phyloP scores from a whole-genome alignment of 2,888 invertebrate genomes.

The Pharmacophagus antenor region DNA sequence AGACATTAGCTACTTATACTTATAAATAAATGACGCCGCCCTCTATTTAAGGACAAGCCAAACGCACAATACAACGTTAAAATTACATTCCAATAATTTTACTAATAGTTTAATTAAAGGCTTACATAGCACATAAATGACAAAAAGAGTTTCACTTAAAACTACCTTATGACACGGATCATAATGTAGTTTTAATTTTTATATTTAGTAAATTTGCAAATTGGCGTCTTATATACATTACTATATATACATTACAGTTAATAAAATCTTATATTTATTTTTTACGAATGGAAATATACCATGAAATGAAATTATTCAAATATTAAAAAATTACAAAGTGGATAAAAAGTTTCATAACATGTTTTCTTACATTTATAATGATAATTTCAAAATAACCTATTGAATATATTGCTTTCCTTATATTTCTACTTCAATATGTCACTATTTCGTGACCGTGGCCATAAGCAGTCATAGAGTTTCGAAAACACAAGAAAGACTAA shows the following conservation, averaged over 20 bases:
- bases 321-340: neutral
- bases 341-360: too few relatives aligned
- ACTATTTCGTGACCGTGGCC: conserved; percentile 21
- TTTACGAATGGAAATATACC: neutral
- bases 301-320: neutral
- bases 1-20: conserved; percentile 43
- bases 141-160: too few relatives aligned
- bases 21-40: conserved; percentile 35
- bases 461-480: conserved; percentile 18
- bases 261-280: neutral
- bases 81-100: neutral
- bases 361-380: neutral
- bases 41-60: conserved; percentile 12
- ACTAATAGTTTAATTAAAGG: too few relatives aligned
- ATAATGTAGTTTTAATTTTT: too few relatives aligned
- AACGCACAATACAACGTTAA: conserved; percentile 8
- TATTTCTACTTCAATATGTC: conserved; percentile 10
- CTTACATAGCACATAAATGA: too few relatives aligned
- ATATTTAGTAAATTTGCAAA: too few relatives aligned
- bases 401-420: neutral
- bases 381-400: neutral
- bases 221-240: too few relatives aligned
- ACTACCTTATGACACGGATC: too few relatives aligned
- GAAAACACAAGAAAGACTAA: conserved; percentile 33
- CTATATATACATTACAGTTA: too few relatives aligned